phyloP scores from a whole-genome alignment of 2,113 vertebrate genomes.

The Anser brachyrhynchus region DNA sequence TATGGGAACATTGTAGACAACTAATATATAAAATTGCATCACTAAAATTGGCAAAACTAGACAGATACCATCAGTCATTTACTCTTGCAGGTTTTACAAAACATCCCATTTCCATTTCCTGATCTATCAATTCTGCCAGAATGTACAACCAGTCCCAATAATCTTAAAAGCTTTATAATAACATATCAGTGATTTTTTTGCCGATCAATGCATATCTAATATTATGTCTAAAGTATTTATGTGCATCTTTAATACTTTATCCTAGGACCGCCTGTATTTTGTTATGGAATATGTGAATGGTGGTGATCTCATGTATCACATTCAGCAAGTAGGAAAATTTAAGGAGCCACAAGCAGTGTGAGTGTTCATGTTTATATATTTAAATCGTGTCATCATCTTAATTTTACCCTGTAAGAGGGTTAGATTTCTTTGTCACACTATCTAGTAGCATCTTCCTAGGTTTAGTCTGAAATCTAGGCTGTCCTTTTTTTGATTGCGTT shows the following conservation, averaged over 20 bases:
- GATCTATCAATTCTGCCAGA: background rate
- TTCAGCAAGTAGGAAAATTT: conserved; percentile 97
- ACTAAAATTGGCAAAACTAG: background rate
- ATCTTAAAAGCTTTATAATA: conserved; percentile 25
- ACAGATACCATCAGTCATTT: background rate
- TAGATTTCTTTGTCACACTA: background rate
- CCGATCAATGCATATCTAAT: background rate
- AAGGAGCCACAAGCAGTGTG: conserved; percentile 99
- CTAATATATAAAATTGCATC: background rate
- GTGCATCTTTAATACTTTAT: background rate
- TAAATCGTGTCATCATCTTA: background rate
- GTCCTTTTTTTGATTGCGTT: background rate
- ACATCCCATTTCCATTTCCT: background rate
- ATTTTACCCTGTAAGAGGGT: background rate
- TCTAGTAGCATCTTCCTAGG: background rate
- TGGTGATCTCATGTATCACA: conserved; percentile 99
- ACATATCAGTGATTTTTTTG: background rate
- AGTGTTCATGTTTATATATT: conserved; percentile 63
- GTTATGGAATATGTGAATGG: conserved; percentile 99
- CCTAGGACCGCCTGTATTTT: conserved; percentile 95
- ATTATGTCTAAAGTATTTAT: background rate
- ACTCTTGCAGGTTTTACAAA: background rate
- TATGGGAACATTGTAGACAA: background rate
- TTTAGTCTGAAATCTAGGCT: background rate
- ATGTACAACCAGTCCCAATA: background rate